A percentile compares a stretch with the other conserved stretches of the same genome.
Conservation (phyloP, 35 echinoderm and acorn worm species). For the Amphiura filiformis region DNA sequence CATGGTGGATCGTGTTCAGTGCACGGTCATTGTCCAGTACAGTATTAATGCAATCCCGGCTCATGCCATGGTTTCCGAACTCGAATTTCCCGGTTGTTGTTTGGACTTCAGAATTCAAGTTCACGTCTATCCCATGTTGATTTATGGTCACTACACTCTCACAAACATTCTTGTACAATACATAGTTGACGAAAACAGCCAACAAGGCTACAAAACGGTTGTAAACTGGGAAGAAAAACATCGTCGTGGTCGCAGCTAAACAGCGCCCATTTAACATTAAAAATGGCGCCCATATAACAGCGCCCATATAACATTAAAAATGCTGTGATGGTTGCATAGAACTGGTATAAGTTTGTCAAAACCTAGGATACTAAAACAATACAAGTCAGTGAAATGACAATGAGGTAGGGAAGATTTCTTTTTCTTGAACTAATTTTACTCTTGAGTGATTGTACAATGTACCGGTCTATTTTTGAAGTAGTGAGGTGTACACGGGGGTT, state of each 20-base stretch:
- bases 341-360: no score
- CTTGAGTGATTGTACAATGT: no score
- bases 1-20: no score
- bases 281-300: no score
- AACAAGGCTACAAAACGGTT: neutral
- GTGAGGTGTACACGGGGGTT: no score
- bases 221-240: neutral
- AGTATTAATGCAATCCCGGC: neutral
- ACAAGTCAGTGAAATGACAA: no score
- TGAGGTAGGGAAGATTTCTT: no score
- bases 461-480: no score
- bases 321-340: no score
- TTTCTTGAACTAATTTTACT: no score
- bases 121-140: neutral
- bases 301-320: no score
- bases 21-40: neutral
- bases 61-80: neutral
- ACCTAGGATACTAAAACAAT: no score
- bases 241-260: neutral
- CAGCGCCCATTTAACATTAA: neutral
- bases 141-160: neutral
- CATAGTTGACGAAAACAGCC: neutral
- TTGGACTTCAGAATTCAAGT: neutral
- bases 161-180: neutral
- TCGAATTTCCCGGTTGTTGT: neutral